phyloP scores from a whole-genome alignment of 2,888 invertebrate genomes.

The Acrobasis consociella region DNA sequence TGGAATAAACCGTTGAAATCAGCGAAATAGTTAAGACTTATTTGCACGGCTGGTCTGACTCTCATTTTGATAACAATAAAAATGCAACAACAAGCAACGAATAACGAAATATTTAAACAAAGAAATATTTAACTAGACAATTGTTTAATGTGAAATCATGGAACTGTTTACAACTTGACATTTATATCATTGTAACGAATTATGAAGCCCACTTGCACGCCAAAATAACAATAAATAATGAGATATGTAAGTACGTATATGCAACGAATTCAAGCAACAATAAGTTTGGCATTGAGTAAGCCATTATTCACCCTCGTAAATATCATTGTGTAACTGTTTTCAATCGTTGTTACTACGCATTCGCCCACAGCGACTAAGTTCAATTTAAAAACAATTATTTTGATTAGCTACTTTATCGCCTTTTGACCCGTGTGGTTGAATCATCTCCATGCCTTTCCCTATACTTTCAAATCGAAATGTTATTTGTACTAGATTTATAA shows the following conservation, averaged over 20 bases:
- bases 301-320: slow-evolving; percentile 15
- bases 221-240: slow-evolving; percentile 5
- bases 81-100: no score
- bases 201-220: not conserved
- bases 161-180: not conserved
- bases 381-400: slow-evolving; percentile 26
- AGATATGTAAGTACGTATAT: not conserved
- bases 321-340: slow-evolving; percentile 18
- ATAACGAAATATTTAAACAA: no score
- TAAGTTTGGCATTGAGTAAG: slow-evolving; percentile 11
- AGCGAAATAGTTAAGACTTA: no score
- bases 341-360: slow-evolving; percentile 14
- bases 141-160: not conserved
- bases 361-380: slow-evolving; percentile 14
- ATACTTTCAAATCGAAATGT: not conserved
- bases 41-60: no score
- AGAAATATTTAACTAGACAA: not conserved
- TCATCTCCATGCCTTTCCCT: not conserved
- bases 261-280: slow-evolving; percentile 5
- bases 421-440: slow-evolving; percentile 3
- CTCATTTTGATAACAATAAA: no score
- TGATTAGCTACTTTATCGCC: slow-evolving; percentile 8
- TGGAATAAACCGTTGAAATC: no score
- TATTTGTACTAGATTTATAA: not conserved
- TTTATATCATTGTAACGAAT: not conserved